Evolutionary conservation across 2,797 vertebrate species (phyloP), one percentile per base, ranked within the genome.

Genomic region (Takifugu rubripes): DNA sequence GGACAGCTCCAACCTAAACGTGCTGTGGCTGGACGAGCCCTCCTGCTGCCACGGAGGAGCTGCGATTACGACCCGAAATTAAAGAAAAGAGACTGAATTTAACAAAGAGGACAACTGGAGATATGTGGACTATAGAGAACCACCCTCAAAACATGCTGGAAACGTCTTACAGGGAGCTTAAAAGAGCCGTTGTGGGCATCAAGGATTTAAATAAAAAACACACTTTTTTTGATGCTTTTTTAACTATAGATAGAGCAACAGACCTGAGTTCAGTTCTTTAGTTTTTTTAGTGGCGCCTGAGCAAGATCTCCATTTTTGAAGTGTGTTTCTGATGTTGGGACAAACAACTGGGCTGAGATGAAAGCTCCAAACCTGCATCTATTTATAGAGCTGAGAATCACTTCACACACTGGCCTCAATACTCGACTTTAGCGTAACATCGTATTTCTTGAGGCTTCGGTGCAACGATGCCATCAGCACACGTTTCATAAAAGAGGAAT

Each of bases 381-480:
- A 54, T 76, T 75, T 78, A 29, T 67, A 60, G 43, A 51, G 61
- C 63, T 51, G 50, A 66, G 48, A 50, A 72, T 52, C 52, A 11
- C 66, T 71, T 74, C 64, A 77, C 52, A 64, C 17, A 1, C 52
- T 61, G 60, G 58, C 63, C 64, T 66, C 36, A 67, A 67, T 74
- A 71, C 72, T 76, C 59, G 61, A 27, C 54, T 68, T 77, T 55
- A 62, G 56, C 36, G 49, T 43, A 46, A 31, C 50, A 48, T 36
- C 63, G 45, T 70, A 65, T 68, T 72, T 70, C 71, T 76, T 33
- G 54, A 25, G 65, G 70, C 72, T 81, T 70, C 52, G 47, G 66
- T 74, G 56, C 64, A 53, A 53, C 56, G 61, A 72, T 73, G 61
- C 59, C 69, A 74, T 70, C 62, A 52, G 62, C 47, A 65, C 54